Percentiles rank a stretch among this genome's conserved stretches.
Evolutionary conservation across 2,888 invertebrate genomes (phyloP).

Genomic region (Rhabditophanes sp.): DNA sequence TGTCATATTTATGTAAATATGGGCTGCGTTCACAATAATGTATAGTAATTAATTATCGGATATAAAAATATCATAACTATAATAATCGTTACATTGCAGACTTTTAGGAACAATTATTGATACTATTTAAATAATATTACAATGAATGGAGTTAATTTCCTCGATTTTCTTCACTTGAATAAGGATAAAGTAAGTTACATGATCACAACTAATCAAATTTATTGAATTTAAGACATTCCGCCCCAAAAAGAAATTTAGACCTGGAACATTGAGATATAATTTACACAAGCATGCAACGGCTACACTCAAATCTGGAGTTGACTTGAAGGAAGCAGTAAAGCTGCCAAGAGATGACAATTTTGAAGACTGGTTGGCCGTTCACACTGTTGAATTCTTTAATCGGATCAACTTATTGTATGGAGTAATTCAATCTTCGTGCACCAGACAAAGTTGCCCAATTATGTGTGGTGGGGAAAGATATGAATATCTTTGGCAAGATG

Average conservation of each 20-base stretch:
- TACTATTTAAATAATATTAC: too few relatives aligned
- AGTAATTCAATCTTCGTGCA: slow-evolving; percentile 63
- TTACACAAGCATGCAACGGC: slow-evolving; percentile 75
- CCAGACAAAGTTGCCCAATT: slow-evolving; percentile 64
- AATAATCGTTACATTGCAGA: too few relatives aligned
- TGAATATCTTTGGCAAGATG: slow-evolving; percentile 79
- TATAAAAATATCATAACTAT: too few relatives aligned
- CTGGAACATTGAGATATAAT: slow-evolving; percentile 69
- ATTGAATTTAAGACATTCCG: slow-evolving; percentile 59
- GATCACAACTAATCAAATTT: not conserved
- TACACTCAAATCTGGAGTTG: slow-evolving; percentile 71
- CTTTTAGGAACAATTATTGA: too few relatives aligned
- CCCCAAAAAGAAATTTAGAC: slow-evolving; percentile 70
- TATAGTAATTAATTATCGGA: too few relatives aligned
- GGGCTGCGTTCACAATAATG: too few relatives aligned
- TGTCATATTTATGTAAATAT: too few relatives aligned
- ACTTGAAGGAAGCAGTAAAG: slow-evolving; percentile 63
- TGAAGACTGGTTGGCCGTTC: slow-evolving; percentile 81
- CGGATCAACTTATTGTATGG: slow-evolving; percentile 79
- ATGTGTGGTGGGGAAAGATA: slow-evolving; percentile 74
- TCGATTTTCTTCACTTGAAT: slow-evolving; percentile 42
- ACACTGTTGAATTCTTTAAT: slow-evolving; percentile 84
- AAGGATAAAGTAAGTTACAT: slow-evolving; percentile 34
- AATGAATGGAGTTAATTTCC: too few relatives aligned
- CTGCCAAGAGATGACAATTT: slow-evolving; percentile 63